phyloP scores from a whole-genome alignment of 2,888 invertebrate species.

The Cerastoderma edule region DNA sequence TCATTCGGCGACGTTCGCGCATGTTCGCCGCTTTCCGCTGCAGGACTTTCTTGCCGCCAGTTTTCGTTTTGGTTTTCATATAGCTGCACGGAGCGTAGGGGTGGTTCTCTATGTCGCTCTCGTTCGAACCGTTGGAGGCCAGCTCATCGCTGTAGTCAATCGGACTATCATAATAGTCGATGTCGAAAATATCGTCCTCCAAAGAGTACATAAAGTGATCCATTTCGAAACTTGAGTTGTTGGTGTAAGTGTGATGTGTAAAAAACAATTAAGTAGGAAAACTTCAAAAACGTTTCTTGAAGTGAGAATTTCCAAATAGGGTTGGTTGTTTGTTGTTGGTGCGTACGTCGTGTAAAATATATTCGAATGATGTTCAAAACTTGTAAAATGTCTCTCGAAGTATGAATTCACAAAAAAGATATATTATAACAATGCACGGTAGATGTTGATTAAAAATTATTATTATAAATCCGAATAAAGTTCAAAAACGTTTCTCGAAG shows the following conservation, averaged over 20 bases:
- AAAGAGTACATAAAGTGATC: constrained; percentile 69
- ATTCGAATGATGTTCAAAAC: too few relatives aligned
- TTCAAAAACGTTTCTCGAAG: too few relatives aligned
- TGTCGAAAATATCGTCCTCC: constrained; percentile 77
- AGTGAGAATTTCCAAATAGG: too few relatives aligned
- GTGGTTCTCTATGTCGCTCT: constrained; percentile 73
- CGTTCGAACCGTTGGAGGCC: constrained; percentile 71
- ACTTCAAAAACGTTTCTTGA: too few relatives aligned
- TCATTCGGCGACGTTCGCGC: constrained; percentile 96
- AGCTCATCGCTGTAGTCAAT: constrained; percentile 71
- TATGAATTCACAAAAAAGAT: too few relatives aligned
- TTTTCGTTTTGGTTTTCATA: constrained; percentile 81
- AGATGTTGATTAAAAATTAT: too few relatives aligned
- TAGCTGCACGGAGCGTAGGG: constrained; percentile 49
- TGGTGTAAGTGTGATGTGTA: background rate
- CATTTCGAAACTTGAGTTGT: constrained; percentile 46
- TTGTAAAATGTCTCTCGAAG: too few relatives aligned
- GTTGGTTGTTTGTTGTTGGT: too few relatives aligned
- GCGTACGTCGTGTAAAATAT: too few relatives aligned
- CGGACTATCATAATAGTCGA: constrained; percentile 74
- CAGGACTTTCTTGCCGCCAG: constrained; percentile 93
- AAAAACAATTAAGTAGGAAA: too few relatives aligned
- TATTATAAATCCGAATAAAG: too few relatives aligned
- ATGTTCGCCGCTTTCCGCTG: constrained; percentile 97
- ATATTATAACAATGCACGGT: too few relatives aligned